These are phyloP conservation scores for Phaethornis superciliosus DNA, from an alignment of 2,113 vertebrate genomes.

Conservation along the genomic window DNA sequence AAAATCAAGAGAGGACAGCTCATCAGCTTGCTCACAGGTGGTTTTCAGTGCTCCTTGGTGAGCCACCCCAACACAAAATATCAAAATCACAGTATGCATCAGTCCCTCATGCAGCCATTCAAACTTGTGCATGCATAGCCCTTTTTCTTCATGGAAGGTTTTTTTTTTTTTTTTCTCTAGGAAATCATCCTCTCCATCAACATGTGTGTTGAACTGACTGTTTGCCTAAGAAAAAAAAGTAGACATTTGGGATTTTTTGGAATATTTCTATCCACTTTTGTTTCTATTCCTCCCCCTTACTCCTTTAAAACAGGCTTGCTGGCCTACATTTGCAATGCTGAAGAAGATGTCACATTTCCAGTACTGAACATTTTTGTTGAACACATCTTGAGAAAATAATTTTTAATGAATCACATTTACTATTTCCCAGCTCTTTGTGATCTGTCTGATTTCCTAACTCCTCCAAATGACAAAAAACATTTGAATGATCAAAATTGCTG, in stretches of 20 bases:
- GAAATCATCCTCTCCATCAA: background rate
- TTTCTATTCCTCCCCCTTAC: background rate
- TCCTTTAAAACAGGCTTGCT: background rate
- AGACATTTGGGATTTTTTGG: background rate
- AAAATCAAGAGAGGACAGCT: background rate
- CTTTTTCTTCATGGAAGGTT: background rate
- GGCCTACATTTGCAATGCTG: background rate
- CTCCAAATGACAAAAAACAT: conserved; percentile 43
- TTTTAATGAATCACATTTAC: conserved; percentile 51
- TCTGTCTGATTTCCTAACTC: conserved; percentile 42
- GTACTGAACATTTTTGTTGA: conserved; percentile 33
- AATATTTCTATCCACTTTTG: background rate
- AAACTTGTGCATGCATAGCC: background rate
- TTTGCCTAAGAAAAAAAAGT: background rate
- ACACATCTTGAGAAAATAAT: conserved; percentile 26
- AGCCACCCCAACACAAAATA: background rate
- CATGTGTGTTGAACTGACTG: background rate
- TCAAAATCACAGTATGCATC: background rate
- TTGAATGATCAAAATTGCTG: conserved; percentile 46
- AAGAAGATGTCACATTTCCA: background rate
- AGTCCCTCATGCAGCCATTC: background rate
- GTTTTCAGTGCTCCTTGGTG: background rate
- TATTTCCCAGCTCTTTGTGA: conserved; percentile 13
- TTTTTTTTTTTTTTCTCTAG: background rate
- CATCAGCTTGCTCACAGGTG: background rate